A percentile compares a stretch with the other conserved stretches of the same genome.
Evolutionary conservation across 1,140 invertebrate genomes (phyloP).

Genomic region (Eupeodes corollae): DNA sequence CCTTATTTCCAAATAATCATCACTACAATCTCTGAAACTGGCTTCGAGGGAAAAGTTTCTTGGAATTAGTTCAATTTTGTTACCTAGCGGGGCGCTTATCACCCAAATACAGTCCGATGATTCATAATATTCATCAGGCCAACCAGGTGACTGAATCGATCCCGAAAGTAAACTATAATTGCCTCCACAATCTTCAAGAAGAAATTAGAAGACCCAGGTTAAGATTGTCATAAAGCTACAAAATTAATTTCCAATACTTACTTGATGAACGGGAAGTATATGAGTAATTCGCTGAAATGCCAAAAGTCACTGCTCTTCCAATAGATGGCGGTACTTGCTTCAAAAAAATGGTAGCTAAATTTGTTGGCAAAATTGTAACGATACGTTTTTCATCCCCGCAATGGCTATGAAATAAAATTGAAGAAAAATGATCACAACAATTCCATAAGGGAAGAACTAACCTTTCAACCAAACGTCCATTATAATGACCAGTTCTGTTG

Average conservation of each 20-base stretch:
- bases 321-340: too few relatives aligned
- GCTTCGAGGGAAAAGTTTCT: conserved; percentile 58
- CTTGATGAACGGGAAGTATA: too few relatives aligned
- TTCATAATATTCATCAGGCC: conserved; percentile 55
- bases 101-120: conserved; percentile 62
- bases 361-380: too few relatives aligned
- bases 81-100: conserved; percentile 54
- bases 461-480: conserved; percentile 1
- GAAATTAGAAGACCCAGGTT: not conserved
- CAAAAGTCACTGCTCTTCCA: too few relatives aligned
- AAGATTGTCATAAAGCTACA: too few relatives aligned
- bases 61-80: conserved; percentile 61
- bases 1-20: conserved; percentile 73
- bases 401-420: too few relatives aligned
- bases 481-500: not conserved
- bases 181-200: conserved; percentile 57
- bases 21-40: conserved; percentile 40
- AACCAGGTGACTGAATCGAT: conserved; percentile 51
- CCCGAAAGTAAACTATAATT: conserved; percentile 53
- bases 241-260: too few relatives aligned
- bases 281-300: too few relatives aligned
- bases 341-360: too few relatives aligned
- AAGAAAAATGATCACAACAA: too few relatives aligned
- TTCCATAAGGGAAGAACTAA: not conserved
- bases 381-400: too few relatives aligned